These are phyloP conservation scores for Oriolus oriolus DNA, from an alignment of 2,113 vertebrate species.

Conservation along the genomic window DNA sequence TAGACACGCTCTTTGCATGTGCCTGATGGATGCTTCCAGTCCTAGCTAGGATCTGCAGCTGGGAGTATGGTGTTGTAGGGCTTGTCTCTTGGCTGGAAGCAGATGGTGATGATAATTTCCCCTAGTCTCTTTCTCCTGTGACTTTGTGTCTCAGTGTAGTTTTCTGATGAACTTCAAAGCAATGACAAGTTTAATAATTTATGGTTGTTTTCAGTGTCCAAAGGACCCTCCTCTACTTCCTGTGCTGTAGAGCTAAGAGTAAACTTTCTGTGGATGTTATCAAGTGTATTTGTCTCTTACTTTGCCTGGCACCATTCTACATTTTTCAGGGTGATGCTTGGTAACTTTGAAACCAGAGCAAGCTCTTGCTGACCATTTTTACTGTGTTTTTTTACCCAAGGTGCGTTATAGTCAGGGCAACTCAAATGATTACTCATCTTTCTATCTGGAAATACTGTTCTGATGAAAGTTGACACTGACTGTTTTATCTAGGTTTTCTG, in stretches of 20 bases:
- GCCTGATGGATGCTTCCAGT: neutral
- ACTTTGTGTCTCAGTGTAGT: neutral
- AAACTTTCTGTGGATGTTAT: neutral
- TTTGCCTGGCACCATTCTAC: neutral
- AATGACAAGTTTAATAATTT: neutral
- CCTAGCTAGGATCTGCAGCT: neutral
- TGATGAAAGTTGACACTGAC: neutral
- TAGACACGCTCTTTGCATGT: neutral
- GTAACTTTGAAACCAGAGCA: conserved; percentile 1
- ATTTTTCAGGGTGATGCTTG: neutral
- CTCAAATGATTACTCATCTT: neutral
- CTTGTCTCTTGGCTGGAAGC: neutral
- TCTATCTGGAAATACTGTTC: neutral
- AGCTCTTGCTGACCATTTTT: neutral
- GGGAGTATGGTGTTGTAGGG: neutral
- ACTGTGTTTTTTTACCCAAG: neutral
- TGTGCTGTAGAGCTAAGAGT: neutral
- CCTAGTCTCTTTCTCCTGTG: neutral
- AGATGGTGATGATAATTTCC: neutral
- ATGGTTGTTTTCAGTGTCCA: neutral
- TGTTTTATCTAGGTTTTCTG: conserved; percentile 9
- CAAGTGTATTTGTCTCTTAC: neutral
- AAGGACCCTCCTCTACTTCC: neutral
- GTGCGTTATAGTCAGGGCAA: neutral
- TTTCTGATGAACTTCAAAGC: neutral